Conservation (phyloP, 2,888 invertebrate genomes). For the Polydrusus pterygomalis region DNA sequence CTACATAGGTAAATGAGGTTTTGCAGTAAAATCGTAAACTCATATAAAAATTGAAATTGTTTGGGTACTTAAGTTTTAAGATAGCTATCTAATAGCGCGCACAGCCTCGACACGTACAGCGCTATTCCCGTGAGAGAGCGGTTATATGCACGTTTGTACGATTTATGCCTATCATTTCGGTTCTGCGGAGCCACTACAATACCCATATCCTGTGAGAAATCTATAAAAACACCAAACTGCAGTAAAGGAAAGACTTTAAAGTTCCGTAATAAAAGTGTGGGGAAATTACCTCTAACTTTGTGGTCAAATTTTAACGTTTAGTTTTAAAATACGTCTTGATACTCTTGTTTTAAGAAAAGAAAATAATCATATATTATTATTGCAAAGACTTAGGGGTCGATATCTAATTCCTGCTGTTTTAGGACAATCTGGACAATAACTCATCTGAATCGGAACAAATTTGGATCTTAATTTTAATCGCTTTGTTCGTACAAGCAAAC, state of each 20-base stretch:
- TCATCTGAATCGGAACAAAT: too few relatives aligned
- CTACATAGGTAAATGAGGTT: background rate
- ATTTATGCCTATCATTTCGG: constrained; percentile 11
- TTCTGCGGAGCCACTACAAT: constrained; percentile 30
- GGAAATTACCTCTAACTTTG: background rate
- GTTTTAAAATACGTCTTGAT: too few relatives aligned
- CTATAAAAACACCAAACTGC: constrained; percentile 6
- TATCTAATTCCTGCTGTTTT: too few relatives aligned
- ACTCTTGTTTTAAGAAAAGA: too few relatives aligned
- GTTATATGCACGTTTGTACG: constrained; percentile 23
- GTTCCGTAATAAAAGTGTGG: background rate
- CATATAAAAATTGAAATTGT: constrained; percentile 5
- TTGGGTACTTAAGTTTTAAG: constrained; percentile 22
- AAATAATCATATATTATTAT: too few relatives aligned
- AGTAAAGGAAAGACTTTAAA: background rate
- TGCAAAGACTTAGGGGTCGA: too few relatives aligned
- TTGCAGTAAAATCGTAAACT: constrained; percentile 7
- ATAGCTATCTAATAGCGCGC: constrained; percentile 8
- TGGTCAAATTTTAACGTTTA: too few relatives aligned
- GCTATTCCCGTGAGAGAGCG: constrained; percentile 30
- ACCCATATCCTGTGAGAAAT: constrained; percentile 21
- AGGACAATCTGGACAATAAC: too few relatives aligned
- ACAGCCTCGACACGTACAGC: constrained; percentile 12
- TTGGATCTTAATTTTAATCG: too few relatives aligned
- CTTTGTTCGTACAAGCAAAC: too few relatives aligned